A percentile compares a stretch with the other conserved stretches of the same genome.
phyloP scores from a whole-genome alignment of 2,797 vertebrate species.

The Dromococcyx pavoninus region DNA sequence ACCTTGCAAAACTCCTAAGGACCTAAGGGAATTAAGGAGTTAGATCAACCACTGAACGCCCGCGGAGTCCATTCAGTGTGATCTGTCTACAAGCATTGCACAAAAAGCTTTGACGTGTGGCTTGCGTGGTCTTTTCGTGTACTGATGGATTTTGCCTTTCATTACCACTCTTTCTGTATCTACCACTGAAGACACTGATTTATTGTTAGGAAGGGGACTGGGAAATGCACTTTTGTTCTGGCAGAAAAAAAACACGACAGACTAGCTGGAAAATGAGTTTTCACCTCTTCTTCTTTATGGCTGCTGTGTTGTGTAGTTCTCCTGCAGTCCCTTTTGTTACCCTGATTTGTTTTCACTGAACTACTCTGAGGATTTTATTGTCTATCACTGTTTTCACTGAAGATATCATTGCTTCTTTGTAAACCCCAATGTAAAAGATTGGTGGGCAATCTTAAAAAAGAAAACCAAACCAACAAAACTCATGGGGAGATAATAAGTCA shows the following conservation, averaged over 20 bases:
- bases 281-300: not conserved
- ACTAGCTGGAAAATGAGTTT: not conserved
- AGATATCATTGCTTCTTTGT: not conserved
- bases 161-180: not conserved
- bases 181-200: not conserved
- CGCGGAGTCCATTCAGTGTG: not conserved
- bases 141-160: not conserved
- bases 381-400: not conserved
- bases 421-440: not conserved
- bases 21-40: not conserved
- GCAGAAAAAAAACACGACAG: not conserved
- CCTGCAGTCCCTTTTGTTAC: not conserved
- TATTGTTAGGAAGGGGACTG: not conserved
- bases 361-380: not conserved
- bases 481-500: not conserved
- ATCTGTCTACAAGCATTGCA: not conserved
- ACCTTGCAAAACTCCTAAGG: not conserved
- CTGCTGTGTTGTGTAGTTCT: not conserved
- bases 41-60: not conserved
- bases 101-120: not conserved
- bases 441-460: not conserved
- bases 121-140: not conserved
- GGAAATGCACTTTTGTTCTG: not conserved
- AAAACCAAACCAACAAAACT: not conserved
- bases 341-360: not conserved